Evolutionary conservation across 2,113 vertebrate genomes (phyloP).

Genomic region (Tamias sibiricus): DNA sequence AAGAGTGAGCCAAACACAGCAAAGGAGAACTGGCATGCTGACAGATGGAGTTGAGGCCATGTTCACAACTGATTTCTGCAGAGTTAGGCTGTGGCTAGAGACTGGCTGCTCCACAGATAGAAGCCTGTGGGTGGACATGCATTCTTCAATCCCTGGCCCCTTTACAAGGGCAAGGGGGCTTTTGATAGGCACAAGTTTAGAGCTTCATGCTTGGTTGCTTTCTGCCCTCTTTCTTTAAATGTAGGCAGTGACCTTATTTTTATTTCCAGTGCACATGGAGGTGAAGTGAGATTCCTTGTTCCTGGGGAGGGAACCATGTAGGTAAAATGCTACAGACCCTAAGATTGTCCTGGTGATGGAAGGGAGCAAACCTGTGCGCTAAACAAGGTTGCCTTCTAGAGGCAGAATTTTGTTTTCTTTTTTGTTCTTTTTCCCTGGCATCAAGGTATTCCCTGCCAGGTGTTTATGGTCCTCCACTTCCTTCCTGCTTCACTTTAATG

Average conservation of each 20-base stretch:
- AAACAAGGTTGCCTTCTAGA: slow-evolving; percentile 7
- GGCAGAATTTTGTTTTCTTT: background rate
- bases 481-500: background rate
- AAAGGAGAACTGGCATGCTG: no score
- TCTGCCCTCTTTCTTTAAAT: background rate
- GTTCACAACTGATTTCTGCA: background rate
- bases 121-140: no score
- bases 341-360: background rate
- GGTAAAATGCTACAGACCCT: background rate
- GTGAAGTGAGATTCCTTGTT: background rate
- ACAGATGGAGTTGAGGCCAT: background rate
- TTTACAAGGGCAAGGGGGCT: background rate
- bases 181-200: background rate
- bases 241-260: background rate
- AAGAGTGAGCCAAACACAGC: background rate
- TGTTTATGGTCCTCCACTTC: background rate
- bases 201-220: background rate
- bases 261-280: background rate
- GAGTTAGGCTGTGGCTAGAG: background rate
- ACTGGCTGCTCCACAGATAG: background rate
- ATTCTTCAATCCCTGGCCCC: background rate
- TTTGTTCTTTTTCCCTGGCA: background rate
- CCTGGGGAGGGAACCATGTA: background rate
- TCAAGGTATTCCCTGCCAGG: background rate
- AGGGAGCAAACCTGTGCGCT: background rate